phyloP scores from a whole-genome alignment of 2,113 vertebrate species.

The Balaeniceps rex region DNA sequence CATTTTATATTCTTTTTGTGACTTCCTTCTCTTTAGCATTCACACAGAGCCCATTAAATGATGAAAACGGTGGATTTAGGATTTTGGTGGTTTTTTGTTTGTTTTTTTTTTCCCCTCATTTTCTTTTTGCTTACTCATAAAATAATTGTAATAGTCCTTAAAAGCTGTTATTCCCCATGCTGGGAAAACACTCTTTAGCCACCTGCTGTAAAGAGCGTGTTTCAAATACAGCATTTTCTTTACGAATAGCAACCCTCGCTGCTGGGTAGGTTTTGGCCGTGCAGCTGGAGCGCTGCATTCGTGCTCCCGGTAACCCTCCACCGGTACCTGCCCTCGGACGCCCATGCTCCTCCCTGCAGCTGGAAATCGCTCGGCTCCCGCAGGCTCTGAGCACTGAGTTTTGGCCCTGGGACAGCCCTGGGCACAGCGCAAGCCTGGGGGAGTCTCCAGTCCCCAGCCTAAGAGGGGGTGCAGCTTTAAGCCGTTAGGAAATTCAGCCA shows the following conservation, averaged over 20 bases:
- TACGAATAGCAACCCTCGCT: neutral
- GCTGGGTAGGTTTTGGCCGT: neutral
- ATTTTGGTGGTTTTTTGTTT: neutral
- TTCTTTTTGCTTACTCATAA: neutral
- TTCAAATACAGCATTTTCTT: neutral
- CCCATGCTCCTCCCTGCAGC: neutral
- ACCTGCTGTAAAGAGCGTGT: neutral
- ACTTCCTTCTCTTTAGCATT: neutral
- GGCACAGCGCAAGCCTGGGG: neutral
- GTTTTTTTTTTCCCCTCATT: neutral
- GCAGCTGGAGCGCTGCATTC: neutral
- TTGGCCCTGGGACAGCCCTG: neutral
- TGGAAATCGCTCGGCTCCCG: neutral
- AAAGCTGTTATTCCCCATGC: neutral
- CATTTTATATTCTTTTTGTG: neutral
- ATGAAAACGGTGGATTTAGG: accelerated
- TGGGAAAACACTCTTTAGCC: neutral
- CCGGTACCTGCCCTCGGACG: neutral
- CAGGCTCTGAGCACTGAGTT: neutral
- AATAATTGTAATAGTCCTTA: neutral
- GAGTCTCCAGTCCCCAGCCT: neutral
- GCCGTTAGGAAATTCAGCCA: neutral
- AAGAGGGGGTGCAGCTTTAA: neutral
- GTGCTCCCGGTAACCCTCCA: neutral
- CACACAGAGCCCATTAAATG: neutral